Conservation (phyloP, 2,113 vertebrate genomes). For the Scolopax mira region DNA sequence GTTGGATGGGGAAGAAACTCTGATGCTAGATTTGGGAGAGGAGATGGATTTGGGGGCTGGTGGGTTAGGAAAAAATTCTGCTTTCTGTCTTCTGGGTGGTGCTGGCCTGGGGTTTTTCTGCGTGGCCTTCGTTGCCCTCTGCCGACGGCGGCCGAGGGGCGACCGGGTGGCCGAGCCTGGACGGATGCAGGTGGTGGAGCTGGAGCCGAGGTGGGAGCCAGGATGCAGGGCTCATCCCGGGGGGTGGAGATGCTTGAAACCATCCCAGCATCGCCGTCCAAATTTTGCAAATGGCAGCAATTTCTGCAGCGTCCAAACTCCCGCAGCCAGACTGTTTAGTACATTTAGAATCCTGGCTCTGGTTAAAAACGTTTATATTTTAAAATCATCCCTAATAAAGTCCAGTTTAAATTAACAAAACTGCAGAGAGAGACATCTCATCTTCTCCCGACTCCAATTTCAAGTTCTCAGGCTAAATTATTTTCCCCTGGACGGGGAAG, state of each 20-base stretch:
- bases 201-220: background rate
- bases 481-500: background rate
- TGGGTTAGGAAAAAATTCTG: background rate
- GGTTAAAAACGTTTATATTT: background rate
- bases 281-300: background rate
- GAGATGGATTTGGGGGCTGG: conserved; percentile 34
- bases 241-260: background rate
- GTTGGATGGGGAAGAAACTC: background rate
- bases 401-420: background rate
- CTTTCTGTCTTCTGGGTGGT: background rate
- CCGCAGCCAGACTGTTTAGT: background rate
- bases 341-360: background rate
- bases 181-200: background rate
- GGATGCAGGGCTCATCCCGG: background rate
- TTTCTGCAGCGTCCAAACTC: background rate
- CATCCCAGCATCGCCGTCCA: background rate
- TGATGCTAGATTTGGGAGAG: background rate
- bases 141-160: background rate
- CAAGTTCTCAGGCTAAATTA: background rate
- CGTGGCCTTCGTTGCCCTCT: conserved; percentile 56
- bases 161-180: background rate
- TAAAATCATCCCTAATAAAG: background rate
- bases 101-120: background rate
- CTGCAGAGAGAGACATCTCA: background rate
- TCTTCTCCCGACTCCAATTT: background rate